phyloP scores from a whole-genome alignment of 2,797 vertebrate species.

The Esox masquinongy region DNA sequence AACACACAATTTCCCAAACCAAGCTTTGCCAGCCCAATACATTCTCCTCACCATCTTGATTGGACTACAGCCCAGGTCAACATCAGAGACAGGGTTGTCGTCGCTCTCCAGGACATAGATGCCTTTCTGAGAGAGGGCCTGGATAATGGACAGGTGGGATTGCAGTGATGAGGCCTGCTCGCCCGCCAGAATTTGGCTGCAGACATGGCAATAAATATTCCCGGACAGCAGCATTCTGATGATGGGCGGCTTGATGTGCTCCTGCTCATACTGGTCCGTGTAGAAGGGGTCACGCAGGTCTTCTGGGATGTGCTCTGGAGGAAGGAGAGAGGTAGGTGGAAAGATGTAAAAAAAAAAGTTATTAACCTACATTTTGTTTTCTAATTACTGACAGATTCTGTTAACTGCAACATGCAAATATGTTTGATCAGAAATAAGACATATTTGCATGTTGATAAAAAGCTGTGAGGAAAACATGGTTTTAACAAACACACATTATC shows the following conservation, averaged over 20 bases:
- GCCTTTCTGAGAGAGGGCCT: conserved; percentile 88
- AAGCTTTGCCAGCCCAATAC: too few relatives aligned
- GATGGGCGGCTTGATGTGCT: conserved; percentile 94
- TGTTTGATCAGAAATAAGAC: too few relatives aligned
- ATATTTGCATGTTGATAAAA: too few relatives aligned
- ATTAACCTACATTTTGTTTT: too few relatives aligned
- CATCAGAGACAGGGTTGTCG: conserved; percentile 82
- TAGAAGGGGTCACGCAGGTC: conserved; percentile 95
- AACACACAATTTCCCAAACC: neutral
- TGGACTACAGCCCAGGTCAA: conserved; percentile 84
- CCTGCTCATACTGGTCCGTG: conserved; percentile 94
- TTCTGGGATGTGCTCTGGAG: conserved; percentile 86
- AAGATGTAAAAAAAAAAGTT: neutral
- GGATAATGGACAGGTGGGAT: conserved; percentile 89
- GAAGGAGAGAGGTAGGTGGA: too few relatives aligned
- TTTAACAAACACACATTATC: too few relatives aligned
- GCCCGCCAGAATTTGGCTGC: conserved; percentile 86
- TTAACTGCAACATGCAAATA: too few relatives aligned
- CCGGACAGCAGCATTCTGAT: conserved; percentile 88
- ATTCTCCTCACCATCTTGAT: conserved; percentile 90
- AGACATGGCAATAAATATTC: conserved; percentile 92
- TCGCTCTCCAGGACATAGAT: conserved; percentile 91
- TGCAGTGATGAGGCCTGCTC: conserved; percentile 85
- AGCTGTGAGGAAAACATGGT: too few relatives aligned
- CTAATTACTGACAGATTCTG: too few relatives aligned